These are phyloP conservation scores for Dipodomys stephensi DNA, from an alignment of 2,113 vertebrate genomes.

Conservation along the genomic window DNA sequence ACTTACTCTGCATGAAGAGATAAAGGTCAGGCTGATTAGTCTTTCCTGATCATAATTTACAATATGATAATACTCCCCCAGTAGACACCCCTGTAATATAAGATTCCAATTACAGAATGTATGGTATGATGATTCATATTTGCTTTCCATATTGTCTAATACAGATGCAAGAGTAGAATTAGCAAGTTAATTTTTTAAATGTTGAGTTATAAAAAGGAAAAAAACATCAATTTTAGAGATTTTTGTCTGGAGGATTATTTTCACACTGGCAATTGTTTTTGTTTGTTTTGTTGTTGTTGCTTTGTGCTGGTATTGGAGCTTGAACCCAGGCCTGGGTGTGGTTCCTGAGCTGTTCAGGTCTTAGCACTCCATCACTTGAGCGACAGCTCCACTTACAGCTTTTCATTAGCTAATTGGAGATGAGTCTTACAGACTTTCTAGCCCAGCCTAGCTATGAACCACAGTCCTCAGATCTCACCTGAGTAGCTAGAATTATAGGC, in stretches of 20 bases:
- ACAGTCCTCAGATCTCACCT: too few species aligned
- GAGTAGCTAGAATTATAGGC: too few species aligned
- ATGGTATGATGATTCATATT: background rate
- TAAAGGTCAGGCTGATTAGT: slow-evolving; percentile 18
- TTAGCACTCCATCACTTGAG: too few species aligned
- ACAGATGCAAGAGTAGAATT: background rate
- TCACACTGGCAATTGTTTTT: background rate
- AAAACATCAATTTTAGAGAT: background rate
- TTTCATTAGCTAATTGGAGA: too few species aligned
- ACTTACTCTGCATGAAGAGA: background rate
- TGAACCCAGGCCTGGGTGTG: too few species aligned
- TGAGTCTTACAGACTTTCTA: too few species aligned
- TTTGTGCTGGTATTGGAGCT: too few species aligned
- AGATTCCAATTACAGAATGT: background rate
- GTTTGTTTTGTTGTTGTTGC: too few species aligned
- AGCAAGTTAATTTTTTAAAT: slow-evolving; percentile 35
- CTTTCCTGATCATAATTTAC: background rate
- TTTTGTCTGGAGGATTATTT: slow-evolving; percentile 36
- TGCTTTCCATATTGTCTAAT: background rate
- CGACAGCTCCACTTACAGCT: too few species aligned
- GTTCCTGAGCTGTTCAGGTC: too few species aligned
- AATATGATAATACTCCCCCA: background rate
- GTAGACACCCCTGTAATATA: background rate
- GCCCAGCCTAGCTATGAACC: too few species aligned
- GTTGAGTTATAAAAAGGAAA: background rate